Base-by-base conservation (phyloP, 1,140 invertebrate genomes). In the Charaxes varanes region DNA sequence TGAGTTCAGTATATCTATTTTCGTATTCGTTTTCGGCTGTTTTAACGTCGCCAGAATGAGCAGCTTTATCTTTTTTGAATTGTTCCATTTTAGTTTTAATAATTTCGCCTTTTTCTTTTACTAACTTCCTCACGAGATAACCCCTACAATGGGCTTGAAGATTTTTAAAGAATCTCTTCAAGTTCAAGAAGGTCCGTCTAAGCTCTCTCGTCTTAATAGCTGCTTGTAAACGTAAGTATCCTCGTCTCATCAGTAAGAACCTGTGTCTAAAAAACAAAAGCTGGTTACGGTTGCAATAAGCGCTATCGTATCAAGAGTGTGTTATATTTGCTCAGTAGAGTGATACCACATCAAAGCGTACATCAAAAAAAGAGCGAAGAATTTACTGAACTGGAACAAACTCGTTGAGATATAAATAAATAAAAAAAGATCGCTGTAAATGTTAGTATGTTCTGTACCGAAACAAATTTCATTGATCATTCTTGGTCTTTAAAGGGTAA, bases 211-310 rank as follows among this genome's bases (percentile, higher is more conserved):
- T 94, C 27, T 90, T 87, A 36, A 96, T 90, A 8, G 91, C 85
- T n/a, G 96, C 95, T 77, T 97, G 95, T 12, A 98, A 79, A 33
- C 96, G 85, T 55, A 90, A 84, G 72, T 94, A 94, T 4, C 94
- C 96, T 61, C 88, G 87, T 45, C 86, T 86, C 87, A 96, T 94
- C 32, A 82, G 65, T 27, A 88, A 70, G 80, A 91, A 97, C 30
- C 87, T 82, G 37, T 86, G 87, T 28, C 92, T 87, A 51, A 91
- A 90, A n/a, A n/a, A n/a, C n/a, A n/a, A n/a, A n/a, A n/a, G n/a
- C n/a, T n/a, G n/a, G n/a, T n/a, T n/a, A n/a, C n/a, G n/a, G n/a
- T n/a, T n/a, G n/a, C n/a, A n/a, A n/a, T n/a, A n/a, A n/a, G n/a
- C n/a, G n/a, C n/a, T n/a, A n/a, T n/a, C 13, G 26, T 14, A 15